Evolutionary conservation across 35 echinoderm and acorn worm genomes (phyloP).

Genomic region (Strongylocentrotus purpuratus): DNA sequence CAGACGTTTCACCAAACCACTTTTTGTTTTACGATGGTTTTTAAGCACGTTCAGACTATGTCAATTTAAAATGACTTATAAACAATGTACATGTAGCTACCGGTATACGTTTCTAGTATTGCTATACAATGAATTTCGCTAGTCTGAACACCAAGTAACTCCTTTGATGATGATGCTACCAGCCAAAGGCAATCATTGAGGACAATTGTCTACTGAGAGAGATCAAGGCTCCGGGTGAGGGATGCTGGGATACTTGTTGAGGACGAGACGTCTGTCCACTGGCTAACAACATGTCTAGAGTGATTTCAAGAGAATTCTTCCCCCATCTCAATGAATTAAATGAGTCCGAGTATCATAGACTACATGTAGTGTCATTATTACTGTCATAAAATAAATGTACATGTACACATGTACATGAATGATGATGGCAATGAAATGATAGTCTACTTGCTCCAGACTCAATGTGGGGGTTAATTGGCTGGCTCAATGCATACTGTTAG

Average conservation of each 20-base stretch:
- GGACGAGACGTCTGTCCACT: neutral
- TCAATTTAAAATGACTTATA: no score
- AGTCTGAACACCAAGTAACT: neutral
- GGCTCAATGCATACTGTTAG: no score
- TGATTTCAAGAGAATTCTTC: neutral
- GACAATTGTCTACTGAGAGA: conserved; percentile 10
- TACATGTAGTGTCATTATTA: neutral
- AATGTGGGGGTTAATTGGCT: neutral
- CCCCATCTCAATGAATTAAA: neutral
- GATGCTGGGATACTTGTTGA: conserved; percentile 1
- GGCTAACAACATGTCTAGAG: neutral
- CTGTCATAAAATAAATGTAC: no score
- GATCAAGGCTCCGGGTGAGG: neutral
- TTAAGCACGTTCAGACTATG: no score
- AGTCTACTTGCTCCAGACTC: neutral
- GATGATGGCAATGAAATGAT: neutral
- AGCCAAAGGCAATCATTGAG: neutral
- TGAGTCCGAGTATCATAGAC: neutral
- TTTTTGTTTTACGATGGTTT: no score
- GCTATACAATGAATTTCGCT: no score
- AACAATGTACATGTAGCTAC: no score
- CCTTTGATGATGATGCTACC: neutral
- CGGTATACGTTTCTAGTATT: no score
- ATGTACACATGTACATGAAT: neutral
- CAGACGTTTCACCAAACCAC: no score